Evolutionary conservation across 2,113 vertebrate genomes (phyloP).

Genomic region (Stercorarius parasiticus): DNA sequence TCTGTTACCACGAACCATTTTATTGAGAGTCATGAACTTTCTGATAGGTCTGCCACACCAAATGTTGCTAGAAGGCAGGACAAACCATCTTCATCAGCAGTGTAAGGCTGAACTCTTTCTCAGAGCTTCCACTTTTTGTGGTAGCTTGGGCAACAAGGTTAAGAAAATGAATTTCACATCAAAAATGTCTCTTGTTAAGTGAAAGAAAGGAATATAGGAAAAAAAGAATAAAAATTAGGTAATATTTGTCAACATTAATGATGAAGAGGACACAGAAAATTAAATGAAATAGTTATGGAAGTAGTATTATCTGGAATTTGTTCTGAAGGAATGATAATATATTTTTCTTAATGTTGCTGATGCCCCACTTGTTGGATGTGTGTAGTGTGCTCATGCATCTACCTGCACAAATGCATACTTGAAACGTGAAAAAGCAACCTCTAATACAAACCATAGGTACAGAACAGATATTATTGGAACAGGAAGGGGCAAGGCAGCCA

Average conservation of each 20-base stretch:
- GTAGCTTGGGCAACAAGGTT: not conserved
- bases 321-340: not conserved
- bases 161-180: not conserved
- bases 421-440: not conserved
- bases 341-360: constrained; percentile 6
- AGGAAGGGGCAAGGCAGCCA: not conserved
- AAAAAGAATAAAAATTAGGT: not conserved
- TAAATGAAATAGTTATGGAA: not conserved
- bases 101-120: not conserved
- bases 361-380: not conserved
- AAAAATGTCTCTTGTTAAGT: not conserved
- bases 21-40: not conserved
- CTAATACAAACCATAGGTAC: not conserved
- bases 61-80: not conserved
- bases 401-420: not conserved
- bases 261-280: not conserved
- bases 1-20: not conserved
- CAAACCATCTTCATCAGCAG: not conserved
- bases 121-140: not conserved
- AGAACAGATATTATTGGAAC: not conserved
- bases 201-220: not conserved
- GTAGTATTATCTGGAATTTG: not conserved
- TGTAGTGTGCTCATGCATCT: not conserved
- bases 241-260: not conserved
- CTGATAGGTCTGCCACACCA: not conserved